Evolutionary conservation across 1,140 invertebrate species (phyloP), one percentile per base, ranked within the genome.

Genomic region (Listronotus bonariensis): DNA sequence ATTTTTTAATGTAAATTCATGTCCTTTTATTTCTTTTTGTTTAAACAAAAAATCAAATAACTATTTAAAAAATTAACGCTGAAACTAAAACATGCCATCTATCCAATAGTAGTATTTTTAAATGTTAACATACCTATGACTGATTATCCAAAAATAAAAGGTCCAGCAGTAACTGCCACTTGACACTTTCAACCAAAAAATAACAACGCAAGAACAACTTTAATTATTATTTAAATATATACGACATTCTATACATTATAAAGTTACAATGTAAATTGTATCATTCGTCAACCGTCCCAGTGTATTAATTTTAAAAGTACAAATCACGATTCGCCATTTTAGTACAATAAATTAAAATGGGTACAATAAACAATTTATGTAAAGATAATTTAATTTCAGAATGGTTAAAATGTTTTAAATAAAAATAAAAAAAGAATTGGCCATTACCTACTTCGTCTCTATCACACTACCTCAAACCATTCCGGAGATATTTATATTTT

Each of bases 201-300:
- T 67, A 70, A 65, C 72, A 74, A 74, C 71, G 66, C 67, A 73
- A 72, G 60, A 72, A 72, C 72, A 70, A 69, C 66, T 73, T 69
- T 72, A 48, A 60, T 59, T 38, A 12, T 71, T 68, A 68, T 65
- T 73, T 73, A 68, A 59, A 67, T 65, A 69, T 72, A 72, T 72
- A 72, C 67, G 73, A 75, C 72, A 74, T 68, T 75, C 69, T 77
- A 69, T 74, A 72, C 68, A 76, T 75, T 71, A 74, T 72, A 74
- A 76, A 75, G 71, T 74, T 76, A 75, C 69, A 68, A 63, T 68
- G 66, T 74, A 73, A 68, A 72, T 72, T 76, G 68, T 69, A 73
- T 71, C 67, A 62, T 76, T 67, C 61, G 62, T 68, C 64, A 70
- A 72, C 67, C 71, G 67, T 69, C 68, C 67, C 74, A 70, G 65